Evolutionary conservation across 2,888 invertebrate genomes (phyloP).

Genomic region (Oscheius sp.): DNA sequence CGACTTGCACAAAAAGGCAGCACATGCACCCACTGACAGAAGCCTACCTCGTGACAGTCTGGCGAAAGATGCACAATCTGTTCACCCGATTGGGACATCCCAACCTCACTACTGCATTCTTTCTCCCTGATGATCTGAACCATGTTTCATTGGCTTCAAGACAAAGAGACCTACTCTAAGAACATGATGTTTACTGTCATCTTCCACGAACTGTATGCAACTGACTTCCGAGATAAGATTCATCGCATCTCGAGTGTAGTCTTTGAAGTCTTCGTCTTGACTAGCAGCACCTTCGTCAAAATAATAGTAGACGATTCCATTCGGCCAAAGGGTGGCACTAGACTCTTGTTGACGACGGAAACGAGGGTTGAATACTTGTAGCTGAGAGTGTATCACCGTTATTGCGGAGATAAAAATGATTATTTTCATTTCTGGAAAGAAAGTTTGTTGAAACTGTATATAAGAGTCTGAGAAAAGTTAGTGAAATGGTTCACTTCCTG

Average conservation of each 20-base stretch:
- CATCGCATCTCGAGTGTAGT: conserved; percentile 15
- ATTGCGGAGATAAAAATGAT: no score
- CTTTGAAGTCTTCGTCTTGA: conserved; percentile 1
- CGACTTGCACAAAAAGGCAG: no score
- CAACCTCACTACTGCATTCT: background rate
- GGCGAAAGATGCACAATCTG: background rate
- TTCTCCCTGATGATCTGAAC: background rate
- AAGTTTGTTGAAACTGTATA: no score
- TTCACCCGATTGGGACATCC: background rate
- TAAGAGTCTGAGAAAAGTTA: no score
- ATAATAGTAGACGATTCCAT: conserved; percentile 4
- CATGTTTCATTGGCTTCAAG: background rate
- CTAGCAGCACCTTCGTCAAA: background rate
- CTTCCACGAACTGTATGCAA: conserved; percentile 1
- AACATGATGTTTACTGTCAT: background rate
- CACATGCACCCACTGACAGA: background rate
- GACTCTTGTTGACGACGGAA: conserved; percentile 1
- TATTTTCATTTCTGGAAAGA: no score
- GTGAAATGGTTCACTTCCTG: no score
- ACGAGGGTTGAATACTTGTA: background rate
- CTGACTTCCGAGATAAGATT: conserved; percentile 2
- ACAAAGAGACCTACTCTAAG: background rate
- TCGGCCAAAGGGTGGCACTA: background rate
- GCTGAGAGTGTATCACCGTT: no score
- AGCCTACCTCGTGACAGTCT: conserved; percentile 1